Conservation (phyloP, 2,888 invertebrate genomes). For the Erannis defoliaria region DNA sequence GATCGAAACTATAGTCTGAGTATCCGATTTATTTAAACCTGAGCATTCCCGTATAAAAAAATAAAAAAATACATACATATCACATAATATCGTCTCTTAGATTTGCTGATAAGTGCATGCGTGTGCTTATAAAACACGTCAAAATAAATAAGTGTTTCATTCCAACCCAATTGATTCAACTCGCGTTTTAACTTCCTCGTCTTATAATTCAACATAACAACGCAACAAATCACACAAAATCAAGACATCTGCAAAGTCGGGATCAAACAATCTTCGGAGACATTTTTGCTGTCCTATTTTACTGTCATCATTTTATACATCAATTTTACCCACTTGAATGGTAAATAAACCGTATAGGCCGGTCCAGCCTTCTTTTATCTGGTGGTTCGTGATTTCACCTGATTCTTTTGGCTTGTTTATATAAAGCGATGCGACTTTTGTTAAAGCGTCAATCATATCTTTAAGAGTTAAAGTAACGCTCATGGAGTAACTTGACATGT, state of each 20-base stretch:
- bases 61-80: no score
- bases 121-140: no score
- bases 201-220: background rate
- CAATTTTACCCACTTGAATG: constrained; percentile 40
- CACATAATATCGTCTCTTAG: no score
- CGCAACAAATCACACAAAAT: constrained; percentile 19
- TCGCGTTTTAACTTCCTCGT: constrained; percentile 1
- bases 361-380: constrained; percentile 34
- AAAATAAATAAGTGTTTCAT: background rate
- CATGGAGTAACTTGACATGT: no score
- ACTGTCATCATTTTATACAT: constrained; percentile 32
- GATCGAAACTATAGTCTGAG: no score
- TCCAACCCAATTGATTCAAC: background rate
- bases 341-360: constrained; percentile 38
- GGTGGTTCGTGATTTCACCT: constrained; percentile 14
- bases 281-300: constrained; percentile 17
- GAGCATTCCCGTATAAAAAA: no score
- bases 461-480: no score
- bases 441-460: no score
- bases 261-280: constrained; percentile 11
- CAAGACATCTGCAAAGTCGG: constrained; percentile 6
- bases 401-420: constrained; percentile 13
- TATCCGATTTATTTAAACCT: no score
- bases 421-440: constrained; percentile 11
- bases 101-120: no score